Evolutionary conservation across 2,113 vertebrate species (phyloP).

Genomic region (Rhynchopsitta pachyrhyncha): DNA sequence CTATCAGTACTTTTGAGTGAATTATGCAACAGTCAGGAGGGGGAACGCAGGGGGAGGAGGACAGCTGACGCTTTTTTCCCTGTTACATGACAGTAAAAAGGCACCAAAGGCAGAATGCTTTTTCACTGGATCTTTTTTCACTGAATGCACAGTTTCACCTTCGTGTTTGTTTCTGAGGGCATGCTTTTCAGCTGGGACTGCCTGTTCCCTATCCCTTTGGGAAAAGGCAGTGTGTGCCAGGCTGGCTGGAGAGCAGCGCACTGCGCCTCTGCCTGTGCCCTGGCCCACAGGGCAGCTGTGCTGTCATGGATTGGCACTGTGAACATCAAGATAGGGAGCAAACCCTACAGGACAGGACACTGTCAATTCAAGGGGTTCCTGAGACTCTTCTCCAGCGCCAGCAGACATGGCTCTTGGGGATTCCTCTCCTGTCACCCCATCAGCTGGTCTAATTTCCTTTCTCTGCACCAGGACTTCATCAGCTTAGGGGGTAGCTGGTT

Average conservation of each 20-base stretch:
- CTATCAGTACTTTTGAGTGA: neutral
- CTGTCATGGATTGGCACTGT: neutral
- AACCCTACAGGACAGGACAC: neutral
- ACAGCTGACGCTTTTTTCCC: neutral
- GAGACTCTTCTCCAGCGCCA: neutral
- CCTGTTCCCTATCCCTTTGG: neutral
- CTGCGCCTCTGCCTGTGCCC: neutral
- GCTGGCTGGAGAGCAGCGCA: neutral
- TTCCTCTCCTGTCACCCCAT: neutral
- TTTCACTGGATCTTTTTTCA: neutral
- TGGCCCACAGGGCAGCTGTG: fast-evolving
- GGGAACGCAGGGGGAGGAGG: fast-evolving
- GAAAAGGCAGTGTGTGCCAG: fast-evolving
- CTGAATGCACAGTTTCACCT: neutral
- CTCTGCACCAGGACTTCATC: neutral
- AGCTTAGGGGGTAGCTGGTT: neutral
- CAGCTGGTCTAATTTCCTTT: neutral
- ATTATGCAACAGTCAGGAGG: neutral
- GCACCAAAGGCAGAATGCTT: neutral
- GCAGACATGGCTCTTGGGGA: neutral
- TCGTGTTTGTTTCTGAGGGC: neutral
- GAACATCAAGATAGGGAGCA: neutral
- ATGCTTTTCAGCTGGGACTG: neutral
- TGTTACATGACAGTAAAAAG: neutral
- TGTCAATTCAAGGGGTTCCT: neutral